Percentiles rank a stretch among this genome's conserved stretches.
These are phyloP conservation scores for Cylindroiulus punctatus DNA, from an alignment of 2,888 invertebrate species.

Conservation along the genomic window DNA sequence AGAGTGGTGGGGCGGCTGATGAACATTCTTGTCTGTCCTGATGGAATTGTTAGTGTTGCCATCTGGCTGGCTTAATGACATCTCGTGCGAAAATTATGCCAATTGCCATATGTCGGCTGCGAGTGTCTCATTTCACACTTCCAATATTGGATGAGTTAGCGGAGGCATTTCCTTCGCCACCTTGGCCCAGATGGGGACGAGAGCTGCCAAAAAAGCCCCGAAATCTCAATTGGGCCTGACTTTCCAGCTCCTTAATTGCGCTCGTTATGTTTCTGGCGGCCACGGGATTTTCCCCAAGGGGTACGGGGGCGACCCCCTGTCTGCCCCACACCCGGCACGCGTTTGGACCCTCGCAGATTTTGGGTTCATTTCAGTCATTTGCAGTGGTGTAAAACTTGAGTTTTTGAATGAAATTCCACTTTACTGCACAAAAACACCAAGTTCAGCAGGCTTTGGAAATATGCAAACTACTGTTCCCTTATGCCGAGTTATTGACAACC, in stretches of 20 bases:
- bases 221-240: slow-evolving; percentile 34
- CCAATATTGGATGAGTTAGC: slow-evolving; percentile 29
- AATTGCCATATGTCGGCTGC: slow-evolving; percentile 23
- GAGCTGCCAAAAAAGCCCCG: slow-evolving; percentile 28
- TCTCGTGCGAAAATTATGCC: slow-evolving; percentile 16
- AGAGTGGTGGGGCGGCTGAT: not conserved
- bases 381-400: too few relatives aligned
- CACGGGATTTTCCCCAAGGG: not conserved
- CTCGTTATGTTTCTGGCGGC: slow-evolving; percentile 19
- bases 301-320: not conserved
- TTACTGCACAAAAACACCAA: not conserved
- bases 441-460: too few relatives aligned
- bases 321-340: slow-evolving; percentile 14
- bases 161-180: slow-evolving; percentile 31
- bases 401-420: too few relatives aligned
- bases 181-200: slow-evolving; percentile 15
- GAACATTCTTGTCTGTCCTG: slow-evolving; percentile 12
- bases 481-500: too few relatives aligned
- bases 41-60: slow-evolving; percentile 34
- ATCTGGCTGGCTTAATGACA: not conserved
- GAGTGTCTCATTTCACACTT: slow-evolving; percentile 38
- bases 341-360: not conserved
- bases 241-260: slow-evolving; percentile 26
- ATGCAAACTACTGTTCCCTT: too few relatives aligned
- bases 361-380: too few relatives aligned